Evolutionary conservation across 2,797 vertebrate species (phyloP).

Genomic region (Enteromius fasciolatus): DNA sequence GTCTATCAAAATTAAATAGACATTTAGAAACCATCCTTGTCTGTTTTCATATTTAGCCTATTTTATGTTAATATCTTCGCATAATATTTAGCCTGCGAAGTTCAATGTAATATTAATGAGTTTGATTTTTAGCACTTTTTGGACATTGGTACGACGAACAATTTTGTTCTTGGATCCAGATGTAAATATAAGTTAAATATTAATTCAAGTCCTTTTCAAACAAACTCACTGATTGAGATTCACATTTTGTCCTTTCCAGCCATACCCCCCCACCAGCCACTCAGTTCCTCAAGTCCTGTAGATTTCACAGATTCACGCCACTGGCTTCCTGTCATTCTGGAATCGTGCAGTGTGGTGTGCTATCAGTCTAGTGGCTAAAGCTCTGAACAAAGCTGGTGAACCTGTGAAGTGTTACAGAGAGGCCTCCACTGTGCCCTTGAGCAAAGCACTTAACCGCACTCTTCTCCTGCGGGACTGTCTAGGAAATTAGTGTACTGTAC

Average conservation of each 20-base stretch:
- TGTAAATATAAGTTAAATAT: neutral
- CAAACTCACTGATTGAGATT: slow-evolving; percentile 9
- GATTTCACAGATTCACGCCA: slow-evolving; percentile 41
- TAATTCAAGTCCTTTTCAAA: neutral
- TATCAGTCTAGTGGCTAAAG: slow-evolving; percentile 21
- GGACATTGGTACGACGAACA: neutral
- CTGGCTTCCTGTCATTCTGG: slow-evolving; percentile 18
- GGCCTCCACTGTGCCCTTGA: slow-evolving; percentile 21
- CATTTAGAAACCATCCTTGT: neutral
- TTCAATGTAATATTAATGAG: neutral
- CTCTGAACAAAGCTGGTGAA: slow-evolving; percentile 31
- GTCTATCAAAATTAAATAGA: neutral
- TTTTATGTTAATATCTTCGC: neutral
- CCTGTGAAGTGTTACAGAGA: slow-evolving; percentile 29
- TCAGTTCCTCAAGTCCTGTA: slow-evolving; percentile 10
- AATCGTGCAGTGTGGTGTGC: slow-evolving; percentile 21
- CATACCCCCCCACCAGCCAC: neutral
- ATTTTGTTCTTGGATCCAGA: neutral
- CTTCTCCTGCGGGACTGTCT: slow-evolving; percentile 12
- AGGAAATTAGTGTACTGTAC: slow-evolving; percentile 23
- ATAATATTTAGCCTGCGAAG: neutral
- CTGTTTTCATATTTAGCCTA: neutral
- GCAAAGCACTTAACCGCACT: slow-evolving; percentile 5
- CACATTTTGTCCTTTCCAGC: slow-evolving; percentile 2
- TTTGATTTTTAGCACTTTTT: slow-evolving; percentile 4